Conservation (phyloP, 2,113 vertebrate species). For the Mus pahari region DNA sequence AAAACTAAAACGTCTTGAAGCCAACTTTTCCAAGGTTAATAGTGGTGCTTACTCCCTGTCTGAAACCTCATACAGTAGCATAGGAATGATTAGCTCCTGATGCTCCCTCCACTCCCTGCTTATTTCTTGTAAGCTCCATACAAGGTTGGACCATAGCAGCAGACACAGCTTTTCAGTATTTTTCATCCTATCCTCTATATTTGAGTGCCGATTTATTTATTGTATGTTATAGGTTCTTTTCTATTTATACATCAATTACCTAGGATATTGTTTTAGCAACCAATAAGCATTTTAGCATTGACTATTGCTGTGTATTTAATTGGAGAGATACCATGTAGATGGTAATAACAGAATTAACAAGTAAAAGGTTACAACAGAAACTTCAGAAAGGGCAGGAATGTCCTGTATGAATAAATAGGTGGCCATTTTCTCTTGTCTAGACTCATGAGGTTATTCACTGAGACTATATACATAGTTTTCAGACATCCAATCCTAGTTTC, state of each 20-base stretch:
- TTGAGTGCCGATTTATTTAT: background rate
- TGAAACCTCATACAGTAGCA: background rate
- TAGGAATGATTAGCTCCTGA: background rate
- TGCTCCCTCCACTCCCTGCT: background rate
- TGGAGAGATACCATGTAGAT: background rate
- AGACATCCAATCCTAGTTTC: background rate
- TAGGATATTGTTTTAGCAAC: background rate
- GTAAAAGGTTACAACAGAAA: background rate
- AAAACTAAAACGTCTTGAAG: background rate
- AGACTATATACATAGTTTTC: background rate
- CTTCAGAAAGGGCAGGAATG: background rate
- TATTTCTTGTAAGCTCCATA: background rate
- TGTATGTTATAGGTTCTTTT: background rate
- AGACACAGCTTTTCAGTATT: background rate
- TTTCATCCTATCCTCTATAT: background rate
- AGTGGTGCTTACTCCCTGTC: background rate
- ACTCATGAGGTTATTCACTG: constrained; percentile 12
- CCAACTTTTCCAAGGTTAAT: background rate
- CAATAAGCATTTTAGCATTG: background rate
- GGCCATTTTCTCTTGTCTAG: background rate
- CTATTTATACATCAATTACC: background rate
- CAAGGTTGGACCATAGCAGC: background rate
- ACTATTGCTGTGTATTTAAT: background rate
- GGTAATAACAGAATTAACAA: constrained; percentile 6
- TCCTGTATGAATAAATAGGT: background rate